phyloP scores from a whole-genome alignment of 2,113 vertebrate species.

The Ictalurus furcatus region DNA sequence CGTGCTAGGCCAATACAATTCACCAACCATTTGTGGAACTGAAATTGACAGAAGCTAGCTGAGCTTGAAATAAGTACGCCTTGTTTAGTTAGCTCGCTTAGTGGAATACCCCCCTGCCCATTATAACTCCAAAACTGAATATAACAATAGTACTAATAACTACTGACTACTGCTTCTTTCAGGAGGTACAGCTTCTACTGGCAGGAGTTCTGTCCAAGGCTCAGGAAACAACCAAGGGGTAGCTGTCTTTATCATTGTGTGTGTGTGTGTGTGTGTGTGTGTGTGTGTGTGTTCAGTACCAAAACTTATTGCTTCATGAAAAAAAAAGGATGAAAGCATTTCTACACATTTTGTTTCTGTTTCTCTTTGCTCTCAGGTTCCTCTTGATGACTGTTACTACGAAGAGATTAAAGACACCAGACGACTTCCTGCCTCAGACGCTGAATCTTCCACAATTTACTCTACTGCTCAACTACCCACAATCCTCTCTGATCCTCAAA shows the following conservation, averaged over 20 bases:
- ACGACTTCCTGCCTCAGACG: constrained; percentile 59
- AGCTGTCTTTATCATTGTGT: background rate
- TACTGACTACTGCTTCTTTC: constrained; percentile 40
- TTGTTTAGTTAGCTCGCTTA: no score
- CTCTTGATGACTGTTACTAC: background rate
- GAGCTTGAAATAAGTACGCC: background rate
- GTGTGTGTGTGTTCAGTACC: background rate
- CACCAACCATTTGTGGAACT: no score
- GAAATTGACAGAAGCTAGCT: no score
- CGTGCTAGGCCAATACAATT: no score
- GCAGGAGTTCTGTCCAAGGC: background rate
- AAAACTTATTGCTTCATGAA: background rate
- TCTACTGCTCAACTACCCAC: background rate
- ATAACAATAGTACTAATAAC: background rate
- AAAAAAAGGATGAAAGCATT: no score
- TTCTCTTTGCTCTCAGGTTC: background rate
- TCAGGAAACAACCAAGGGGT: background rate
- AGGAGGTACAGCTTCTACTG: constrained; percentile 49
- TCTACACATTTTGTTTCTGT: background rate
- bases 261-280: background rate
- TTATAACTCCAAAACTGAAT: background rate
- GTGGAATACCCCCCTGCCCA: no score
- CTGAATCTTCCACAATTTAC: constrained; percentile 54
- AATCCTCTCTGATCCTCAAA: background rate
- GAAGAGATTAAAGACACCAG: background rate